These are phyloP conservation scores for Zaprionus nigranus DNA, from an alignment of 1,140 invertebrate species.

Conservation along the genomic window DNA sequence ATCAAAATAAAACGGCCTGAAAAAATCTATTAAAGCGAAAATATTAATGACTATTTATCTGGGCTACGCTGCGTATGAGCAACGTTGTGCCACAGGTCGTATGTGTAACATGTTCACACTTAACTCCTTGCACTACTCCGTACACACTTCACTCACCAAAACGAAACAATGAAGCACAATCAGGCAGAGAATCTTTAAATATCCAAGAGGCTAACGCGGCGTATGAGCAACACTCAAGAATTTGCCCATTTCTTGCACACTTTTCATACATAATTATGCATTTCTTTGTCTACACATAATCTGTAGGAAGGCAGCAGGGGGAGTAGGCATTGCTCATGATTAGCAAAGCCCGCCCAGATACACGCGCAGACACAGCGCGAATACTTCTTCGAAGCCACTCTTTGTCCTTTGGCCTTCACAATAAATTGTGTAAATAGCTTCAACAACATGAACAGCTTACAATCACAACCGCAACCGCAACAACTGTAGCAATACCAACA, in stretches of 20 bases:
- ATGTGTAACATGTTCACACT: no score
- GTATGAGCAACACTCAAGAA: background rate
- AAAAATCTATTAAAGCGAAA: no score
- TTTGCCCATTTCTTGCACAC: background rate
- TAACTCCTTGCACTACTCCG: no score
- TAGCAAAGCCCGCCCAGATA: background rate
- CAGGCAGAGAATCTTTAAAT: background rate
- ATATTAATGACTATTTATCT: no score
- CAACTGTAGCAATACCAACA: background rate
- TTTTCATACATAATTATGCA: background rate
- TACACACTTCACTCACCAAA: no score
- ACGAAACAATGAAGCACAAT: background rate
- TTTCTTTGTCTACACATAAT: background rate
- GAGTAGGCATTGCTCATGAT: background rate
- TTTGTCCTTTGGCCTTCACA: background rate
- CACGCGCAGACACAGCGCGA: background rate
- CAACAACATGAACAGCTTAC: background rate
- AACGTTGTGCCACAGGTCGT: no score
- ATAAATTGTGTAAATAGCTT: background rate
- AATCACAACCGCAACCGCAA: background rate
- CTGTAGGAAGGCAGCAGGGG: background rate
- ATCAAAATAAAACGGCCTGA: no score
- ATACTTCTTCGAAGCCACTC: background rate
- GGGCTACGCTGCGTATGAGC: no score
- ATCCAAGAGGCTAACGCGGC: no score